Evolutionary conservation across 2,797 vertebrate genomes (phyloP), one percentile per base, ranked within the genome.

Genomic region (Galagoides demidoff): DNA sequence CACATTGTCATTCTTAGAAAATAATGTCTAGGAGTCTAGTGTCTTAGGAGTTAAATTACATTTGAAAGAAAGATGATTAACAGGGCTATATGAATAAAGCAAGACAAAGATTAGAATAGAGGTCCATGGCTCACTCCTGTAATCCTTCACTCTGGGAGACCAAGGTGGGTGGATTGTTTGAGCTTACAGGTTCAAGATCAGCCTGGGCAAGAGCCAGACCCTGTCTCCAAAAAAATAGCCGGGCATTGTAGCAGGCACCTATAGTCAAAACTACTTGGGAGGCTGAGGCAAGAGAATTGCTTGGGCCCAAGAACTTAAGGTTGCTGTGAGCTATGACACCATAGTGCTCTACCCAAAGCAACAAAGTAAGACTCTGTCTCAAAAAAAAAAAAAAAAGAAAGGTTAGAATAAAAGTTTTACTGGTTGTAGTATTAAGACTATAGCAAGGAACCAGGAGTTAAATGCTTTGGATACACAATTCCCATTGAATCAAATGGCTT

Each of bases 1-100:
- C 90, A 68, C n/a, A 73, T 45, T 64, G 52, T 78, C 91, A 86
- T 59, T 89, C 27, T 68, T 25, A 78, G 76, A 77, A 87, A 71
- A 86, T 73, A 8, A 59, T 29, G 37, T 34, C 68, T 39, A 85
- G 39, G 20, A 68, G 5, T 81, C 45, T 93, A 10, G 34, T 90
- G 13, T 74, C 84, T 81, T 84, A 17, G 55, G 14, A 93, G 25
- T 63, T 71, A 37, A 71, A 85, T 94, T 91, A 66, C 64, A 43
- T 64, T 86, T 83, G 39, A 81, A 66, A 63, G 43, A 49, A 66
- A 63, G 23, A 49, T 70, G 89, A 91, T 52, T 59, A 37, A 89
- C 19, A 94, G 49, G 29, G 11, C 22, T 71, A 3, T 64, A 57
- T 74, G 49, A 92, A 64, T 64, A 59, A 89, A 29, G 10, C 3